Percentiles rank a stretch among this genome's conserved stretches.
Conservation (phyloP, 2,797 vertebrate genomes). For the Decapterus maruadsi region DNA sequence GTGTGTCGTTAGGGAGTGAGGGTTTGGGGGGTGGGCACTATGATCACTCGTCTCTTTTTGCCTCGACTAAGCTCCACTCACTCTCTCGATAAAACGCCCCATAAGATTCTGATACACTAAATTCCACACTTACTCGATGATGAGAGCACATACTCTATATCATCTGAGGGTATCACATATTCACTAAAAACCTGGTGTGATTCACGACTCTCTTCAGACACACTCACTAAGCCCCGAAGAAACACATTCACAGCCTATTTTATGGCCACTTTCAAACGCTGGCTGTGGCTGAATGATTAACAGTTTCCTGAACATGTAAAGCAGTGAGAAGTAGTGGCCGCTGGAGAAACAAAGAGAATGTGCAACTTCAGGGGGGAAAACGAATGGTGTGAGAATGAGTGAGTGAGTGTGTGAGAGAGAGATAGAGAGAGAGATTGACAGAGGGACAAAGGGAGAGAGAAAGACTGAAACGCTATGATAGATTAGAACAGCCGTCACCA, state of each 20-base stretch:
- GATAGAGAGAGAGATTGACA: neutral
- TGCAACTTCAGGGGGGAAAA: neutral
- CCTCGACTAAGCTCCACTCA: neutral
- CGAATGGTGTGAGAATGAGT: neutral
- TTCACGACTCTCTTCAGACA: constrained; percentile 30
- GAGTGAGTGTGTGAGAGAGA: neutral
- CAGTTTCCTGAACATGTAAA: constrained; percentile 19
- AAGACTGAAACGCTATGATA: constrained; percentile 28
- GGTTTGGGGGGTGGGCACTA: neutral
- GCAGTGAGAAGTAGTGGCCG: constrained; percentile 10
- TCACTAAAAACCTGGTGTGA: constrained; percentile 16
- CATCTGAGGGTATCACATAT: constrained; percentile 17
- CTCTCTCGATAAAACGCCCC: constrained; percentile 8
- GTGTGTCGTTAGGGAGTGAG: neutral
- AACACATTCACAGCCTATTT: constrained; percentile 6
- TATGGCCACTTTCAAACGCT: constrained; percentile 29
- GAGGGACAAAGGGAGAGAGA: neutral
- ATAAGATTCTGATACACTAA: neutral
- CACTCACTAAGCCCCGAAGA: neutral
- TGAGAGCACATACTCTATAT: constrained; percentile 16
- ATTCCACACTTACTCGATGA: constrained; percentile 17
- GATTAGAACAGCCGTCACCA: constrained; percentile 57
- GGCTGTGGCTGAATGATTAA: constrained; percentile 32
- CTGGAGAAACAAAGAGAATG: neutral
- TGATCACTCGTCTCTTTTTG: constrained; percentile 14